A percentile compares a stretch with the other conserved stretches of the same genome.
These are phyloP conservation scores for Hiodon alosoides DNA, from an alignment of 2,113 vertebrate genomes.

Conservation along the genomic window DNA sequence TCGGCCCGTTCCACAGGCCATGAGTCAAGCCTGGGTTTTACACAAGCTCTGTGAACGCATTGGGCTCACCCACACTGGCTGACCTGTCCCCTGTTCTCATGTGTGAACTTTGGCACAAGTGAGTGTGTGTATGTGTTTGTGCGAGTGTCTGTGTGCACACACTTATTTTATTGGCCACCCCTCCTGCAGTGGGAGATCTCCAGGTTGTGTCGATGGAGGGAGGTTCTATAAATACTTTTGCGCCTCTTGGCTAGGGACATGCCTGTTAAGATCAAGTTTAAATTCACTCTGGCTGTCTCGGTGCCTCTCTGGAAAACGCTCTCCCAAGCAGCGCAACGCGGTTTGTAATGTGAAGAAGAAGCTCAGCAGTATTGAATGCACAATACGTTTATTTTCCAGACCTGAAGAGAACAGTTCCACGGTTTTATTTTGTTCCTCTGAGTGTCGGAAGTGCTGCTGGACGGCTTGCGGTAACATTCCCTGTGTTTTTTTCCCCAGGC, in stretches of 20 bases:
- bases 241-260: slow-evolving; percentile 62
- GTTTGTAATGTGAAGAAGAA: slow-evolving; percentile 56
- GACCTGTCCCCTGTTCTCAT: background rate
- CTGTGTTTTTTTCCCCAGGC: slow-evolving; percentile 56
- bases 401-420: slow-evolving; percentile 43
- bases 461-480: slow-evolving; percentile 55
- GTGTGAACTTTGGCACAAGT: background rate
- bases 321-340: slow-evolving; percentile 53
- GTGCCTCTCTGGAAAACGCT: slow-evolving; percentile 59
- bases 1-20: background rate
- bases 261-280: slow-evolving; percentile 71
- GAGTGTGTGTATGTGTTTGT: slow-evolving; percentile 21
- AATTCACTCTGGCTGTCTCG: slow-evolving; percentile 64
- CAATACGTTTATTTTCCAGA: slow-evolving; percentile 41
- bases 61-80: background rate
- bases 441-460: slow-evolving; percentile 55
- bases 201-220: slow-evolving; percentile 64
- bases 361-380: slow-evolving; percentile 59
- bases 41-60: no score
- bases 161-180: slow-evolving; percentile 54
- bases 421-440: slow-evolving; percentile 16
- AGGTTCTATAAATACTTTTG: slow-evolving; percentile 65
- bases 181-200: slow-evolving; percentile 57
- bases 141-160: slow-evolving; percentile 11
- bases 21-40: no score